Evolutionary conservation across 2,113 vertebrate species (phyloP), one percentile per base, ranked within the genome.

Genomic region (Malurus alboscapulatus): DNA sequence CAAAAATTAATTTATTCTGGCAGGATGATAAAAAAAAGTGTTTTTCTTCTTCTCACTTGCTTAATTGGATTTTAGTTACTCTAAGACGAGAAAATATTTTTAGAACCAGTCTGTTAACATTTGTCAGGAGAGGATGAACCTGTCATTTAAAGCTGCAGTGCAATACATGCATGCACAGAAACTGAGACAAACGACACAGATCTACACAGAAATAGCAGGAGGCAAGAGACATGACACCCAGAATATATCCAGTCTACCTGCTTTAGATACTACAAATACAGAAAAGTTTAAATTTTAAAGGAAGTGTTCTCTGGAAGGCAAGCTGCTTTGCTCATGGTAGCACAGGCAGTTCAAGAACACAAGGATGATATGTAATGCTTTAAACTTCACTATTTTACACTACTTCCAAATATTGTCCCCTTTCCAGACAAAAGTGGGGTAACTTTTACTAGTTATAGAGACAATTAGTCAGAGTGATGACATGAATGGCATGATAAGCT

Each of bases 61-160:
- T 80, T 80, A 80, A 79, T 71, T 74, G n/a, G 38, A 84, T 91
- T 88, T 80, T 42, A 93, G 69, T 32, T 62, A 48, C 67, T 95
- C 65, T 12, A 51, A 92, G 92, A 91, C 36, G 65, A 42, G n/a
- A 92, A 92, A 68, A 66, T 68, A 76, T 58, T 89, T 79, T 82
- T 81, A 93, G 92, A 95, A 84, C 26, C 53, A 77, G 14, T 38
- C 55, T 6, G 5, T 62, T 81, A 84, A 78, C 25, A 68, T 90
- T 84, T 95, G 20, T 40, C 3, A 17, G 27, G 13, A 86, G 30
- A 74, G 20, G 20, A 67, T 63, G 57, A 76, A 48, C 24, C 17
- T 44, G 10, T 40, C 72, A 48, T 81, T 95, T 92, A 96, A 91
- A 92, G 53, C 44, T 84, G 50, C 68, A 55, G 34, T 42, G 3